Percentiles rank a stretch among this genome's conserved stretches.
These are phyloP conservation scores for Abrostola triplasia DNA, from an alignment of 2,888 invertebrate species.

Conservation along the genomic window DNA sequence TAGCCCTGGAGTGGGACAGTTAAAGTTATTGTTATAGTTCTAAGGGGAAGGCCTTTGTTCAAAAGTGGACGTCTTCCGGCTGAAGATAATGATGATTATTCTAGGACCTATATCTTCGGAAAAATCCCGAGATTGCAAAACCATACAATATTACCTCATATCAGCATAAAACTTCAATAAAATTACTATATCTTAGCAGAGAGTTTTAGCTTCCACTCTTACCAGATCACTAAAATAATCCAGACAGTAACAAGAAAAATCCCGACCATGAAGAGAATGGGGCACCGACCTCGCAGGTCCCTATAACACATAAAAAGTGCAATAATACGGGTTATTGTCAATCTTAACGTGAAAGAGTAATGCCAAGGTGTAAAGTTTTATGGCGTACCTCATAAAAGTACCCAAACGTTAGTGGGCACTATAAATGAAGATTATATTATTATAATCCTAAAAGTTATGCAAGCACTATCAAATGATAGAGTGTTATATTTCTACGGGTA, in stretches of 20 bases:
- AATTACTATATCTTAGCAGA: too few relatives aligned
- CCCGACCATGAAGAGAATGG: conserved; percentile 1
- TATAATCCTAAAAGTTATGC: conserved; percentile 45
- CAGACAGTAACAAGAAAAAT: background rate
- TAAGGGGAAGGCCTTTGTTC: too few relatives aligned
- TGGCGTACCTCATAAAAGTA: conserved; percentile 49
- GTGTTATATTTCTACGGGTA: conserved; percentile 35
- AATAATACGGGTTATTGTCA: conserved; percentile 60
- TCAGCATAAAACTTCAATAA: too few relatives aligned
- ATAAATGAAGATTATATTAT: conserved; percentile 48
- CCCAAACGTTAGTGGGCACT: conserved; percentile 30
- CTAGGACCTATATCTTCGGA: too few relatives aligned
- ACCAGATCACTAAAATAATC: background rate
- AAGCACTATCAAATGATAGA: conserved; percentile 35
- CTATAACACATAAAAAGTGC: conserved; percentile 53
- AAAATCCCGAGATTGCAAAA: too few relatives aligned
- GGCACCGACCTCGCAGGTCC: conserved; percentile 18
- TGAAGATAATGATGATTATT: too few relatives aligned
- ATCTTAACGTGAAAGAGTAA: conserved; percentile 51
- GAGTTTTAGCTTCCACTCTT: background rate
- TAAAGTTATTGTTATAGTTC: too few relatives aligned
- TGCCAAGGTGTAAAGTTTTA: conserved; percentile 57
- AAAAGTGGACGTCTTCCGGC: too few relatives aligned
- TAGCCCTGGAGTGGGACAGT: too few relatives aligned
- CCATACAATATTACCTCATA: too few relatives aligned